Evolutionary conservation across 2,888 invertebrate species (phyloP), one percentile per base, ranked within the genome.

Genomic region (Oscheius sp.): DNA sequence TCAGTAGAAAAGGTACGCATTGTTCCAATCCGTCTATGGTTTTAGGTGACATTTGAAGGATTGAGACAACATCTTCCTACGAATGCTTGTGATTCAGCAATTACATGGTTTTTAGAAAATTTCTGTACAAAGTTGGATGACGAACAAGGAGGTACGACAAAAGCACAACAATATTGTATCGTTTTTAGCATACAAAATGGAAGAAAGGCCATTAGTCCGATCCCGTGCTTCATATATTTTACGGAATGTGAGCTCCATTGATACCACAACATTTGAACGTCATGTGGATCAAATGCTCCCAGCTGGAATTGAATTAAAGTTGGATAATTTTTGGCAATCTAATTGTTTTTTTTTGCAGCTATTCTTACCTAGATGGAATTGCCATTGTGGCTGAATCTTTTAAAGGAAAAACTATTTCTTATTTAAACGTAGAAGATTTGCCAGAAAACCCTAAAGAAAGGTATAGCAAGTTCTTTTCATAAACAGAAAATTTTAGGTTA

Each of bases 371-470:
- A 29, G 46, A 43, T 1, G 74, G 69, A 12, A 43, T 74, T 5
- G 41, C 52, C 12, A 41, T 70, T 18, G 18, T 69, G 18, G 56
- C 29, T 21, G 69, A 68, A 16, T 23, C 18, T 16, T 35, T 69
- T 41, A 59, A 35, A 49, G 77, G 77, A 18, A 45, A 66, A 43
- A 27, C 29, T 12, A 73, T 77, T 43, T 69, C 73, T 43, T 77
- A 77, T 55, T 55, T 77, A 41, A 58, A 45, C 41, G 71, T 69
- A 2, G 77, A 77, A 25, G 77, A 77, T 49, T 58, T 77, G n/a
- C 75, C 77, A 2, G 77, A 75, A 52, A 23, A 46, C n/a, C 75
- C 77, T 18, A 69, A 71, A 43, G 77, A 77, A 45, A 63, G 76
- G 76, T 76, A 56, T 16, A 1, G 12, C 49, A n/a, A 49, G 3